phyloP scores from a whole-genome alignment of 37 sponge, comb jelly and placozoan genomes.

The Halisarca cf. caerulea region DNA sequence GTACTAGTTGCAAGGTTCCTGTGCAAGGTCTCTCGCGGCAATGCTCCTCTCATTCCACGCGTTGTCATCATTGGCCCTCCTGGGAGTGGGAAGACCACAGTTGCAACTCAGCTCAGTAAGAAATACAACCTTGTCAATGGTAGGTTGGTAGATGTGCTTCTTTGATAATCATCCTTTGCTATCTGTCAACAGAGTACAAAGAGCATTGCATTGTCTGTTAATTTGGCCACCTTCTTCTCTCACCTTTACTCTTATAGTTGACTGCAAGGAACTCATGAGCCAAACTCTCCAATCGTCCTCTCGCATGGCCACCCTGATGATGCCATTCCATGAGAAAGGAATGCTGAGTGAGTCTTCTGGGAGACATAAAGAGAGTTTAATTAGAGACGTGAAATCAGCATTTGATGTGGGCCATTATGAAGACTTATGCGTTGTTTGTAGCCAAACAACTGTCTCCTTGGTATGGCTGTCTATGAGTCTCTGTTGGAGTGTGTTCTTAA shows the following conservation, averaged over 20 bases:
- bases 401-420: too few relatives aligned
- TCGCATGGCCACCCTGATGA: conserved; percentile 73
- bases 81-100: conserved; percentile 67
- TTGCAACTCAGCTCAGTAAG: conserved; percentile 37
- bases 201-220: background rate
- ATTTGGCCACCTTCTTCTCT: background rate
- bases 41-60: conserved; percentile 83
- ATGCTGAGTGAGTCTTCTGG: conserved; percentile 72
- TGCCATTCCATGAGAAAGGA: conserved; percentile 75
- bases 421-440: too few relatives aligned
- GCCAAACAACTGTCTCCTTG: too few relatives aligned
- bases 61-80: conserved; percentile 73
- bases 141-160: conserved; percentile 52
- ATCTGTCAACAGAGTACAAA: background rate
- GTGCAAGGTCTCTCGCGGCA: conserved; percentile 37
- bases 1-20: conserved; percentile 52
- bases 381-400: too few relatives aligned
- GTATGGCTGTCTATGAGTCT: too few relatives aligned
- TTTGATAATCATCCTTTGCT: background rate
- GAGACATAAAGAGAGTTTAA: too few relatives aligned
- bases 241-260: conserved; percentile 42
- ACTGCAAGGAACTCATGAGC: conserved; percentile 53
- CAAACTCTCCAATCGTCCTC: conserved; percentile 63
- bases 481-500: too few relatives aligned
- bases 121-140: conserved; percentile 85